Percentiles rank a stretch among this genome's conserved stretches.
phyloP scores from a whole-genome alignment of 92 coral and sea anemone genomes.

The Muricea muricata region DNA sequence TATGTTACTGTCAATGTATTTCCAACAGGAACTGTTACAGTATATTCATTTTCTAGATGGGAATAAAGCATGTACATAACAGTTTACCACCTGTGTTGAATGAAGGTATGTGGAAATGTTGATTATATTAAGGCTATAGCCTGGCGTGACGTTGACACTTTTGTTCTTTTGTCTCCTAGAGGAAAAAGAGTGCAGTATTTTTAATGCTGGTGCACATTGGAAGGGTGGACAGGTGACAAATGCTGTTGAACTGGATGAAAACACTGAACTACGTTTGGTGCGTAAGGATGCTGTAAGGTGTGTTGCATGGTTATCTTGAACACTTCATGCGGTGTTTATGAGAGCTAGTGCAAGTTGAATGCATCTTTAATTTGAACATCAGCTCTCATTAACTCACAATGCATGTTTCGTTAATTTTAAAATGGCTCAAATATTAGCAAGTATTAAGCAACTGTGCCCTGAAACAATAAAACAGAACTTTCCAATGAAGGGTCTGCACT shows the following conservation, averaged over 20 bases:
- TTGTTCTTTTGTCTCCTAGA: constrained; percentile 50
- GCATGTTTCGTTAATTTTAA: too few species aligned
- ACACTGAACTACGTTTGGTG: constrained; percentile 77
- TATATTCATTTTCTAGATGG: constrained; percentile 70
- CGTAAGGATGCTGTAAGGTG: constrained; percentile 91
- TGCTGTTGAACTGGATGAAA: constrained; percentile 60
- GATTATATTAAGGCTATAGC: not conserved
- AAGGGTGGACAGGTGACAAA: constrained; percentile 69
- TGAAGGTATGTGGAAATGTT: constrained; percentile 64
- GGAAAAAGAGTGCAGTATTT: constrained; percentile 77
- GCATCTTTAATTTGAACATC: too few species aligned
- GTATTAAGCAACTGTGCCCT: too few species aligned
- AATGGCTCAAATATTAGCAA: too few species aligned
- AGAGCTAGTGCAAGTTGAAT: too few species aligned
- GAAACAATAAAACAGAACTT: too few species aligned
- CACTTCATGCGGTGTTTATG: too few species aligned
- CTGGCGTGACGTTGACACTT: not conserved
- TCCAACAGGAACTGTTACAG: too few species aligned
- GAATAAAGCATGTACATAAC: constrained; percentile 71
- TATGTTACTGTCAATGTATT: too few species aligned
- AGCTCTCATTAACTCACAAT: too few species aligned
- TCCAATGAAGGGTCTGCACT: too few species aligned
- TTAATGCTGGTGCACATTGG: constrained; percentile 84
- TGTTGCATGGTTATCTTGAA: not conserved
- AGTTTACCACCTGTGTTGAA: constrained; percentile 92